These are phyloP conservation scores for Amblyjoppa fuscipennis DNA, from an alignment of 2,888 invertebrate genomes.

Conservation along the genomic window DNA sequence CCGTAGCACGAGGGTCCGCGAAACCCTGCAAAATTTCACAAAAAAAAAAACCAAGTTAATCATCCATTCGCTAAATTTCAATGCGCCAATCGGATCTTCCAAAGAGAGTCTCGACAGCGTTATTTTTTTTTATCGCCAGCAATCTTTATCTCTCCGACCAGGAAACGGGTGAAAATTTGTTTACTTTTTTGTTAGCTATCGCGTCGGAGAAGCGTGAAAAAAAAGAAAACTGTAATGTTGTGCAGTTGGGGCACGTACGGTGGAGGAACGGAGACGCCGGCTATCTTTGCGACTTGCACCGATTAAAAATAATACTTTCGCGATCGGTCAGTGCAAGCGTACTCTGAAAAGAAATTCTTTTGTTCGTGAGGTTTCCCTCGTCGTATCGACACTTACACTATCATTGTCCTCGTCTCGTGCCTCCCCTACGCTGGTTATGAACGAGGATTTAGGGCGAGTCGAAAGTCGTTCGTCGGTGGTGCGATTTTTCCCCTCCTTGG, in stretches of 20 bases:
- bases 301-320: neutral
- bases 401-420: neutral
- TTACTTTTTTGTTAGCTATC: no score
- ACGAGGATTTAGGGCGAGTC: neutral
- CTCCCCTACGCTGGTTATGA: neutral
- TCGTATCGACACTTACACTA: neutral
- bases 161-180: constrained; percentile 41
- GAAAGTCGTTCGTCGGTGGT: neutral
- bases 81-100: neutral
- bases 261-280: no score
- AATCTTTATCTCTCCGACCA: constrained; percentile 37
- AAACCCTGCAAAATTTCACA: neutral
- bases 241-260: constrained; percentile 55
- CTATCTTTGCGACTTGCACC: no score
- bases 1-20: neutral
- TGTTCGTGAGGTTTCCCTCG: neutral
- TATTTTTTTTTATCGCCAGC: constrained; percentile 38
- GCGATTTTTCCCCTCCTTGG: neutral
- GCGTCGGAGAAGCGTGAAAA: no score
- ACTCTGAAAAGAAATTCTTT: neutral
- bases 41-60: neutral
- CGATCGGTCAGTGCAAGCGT: neutral
- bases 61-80: neutral
- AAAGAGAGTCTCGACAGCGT: neutral
- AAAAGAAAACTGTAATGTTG: constrained; percentile 42